Conservation (phyloP, 2,888 invertebrate genomes). For the Galerucella calmariensis region DNA sequence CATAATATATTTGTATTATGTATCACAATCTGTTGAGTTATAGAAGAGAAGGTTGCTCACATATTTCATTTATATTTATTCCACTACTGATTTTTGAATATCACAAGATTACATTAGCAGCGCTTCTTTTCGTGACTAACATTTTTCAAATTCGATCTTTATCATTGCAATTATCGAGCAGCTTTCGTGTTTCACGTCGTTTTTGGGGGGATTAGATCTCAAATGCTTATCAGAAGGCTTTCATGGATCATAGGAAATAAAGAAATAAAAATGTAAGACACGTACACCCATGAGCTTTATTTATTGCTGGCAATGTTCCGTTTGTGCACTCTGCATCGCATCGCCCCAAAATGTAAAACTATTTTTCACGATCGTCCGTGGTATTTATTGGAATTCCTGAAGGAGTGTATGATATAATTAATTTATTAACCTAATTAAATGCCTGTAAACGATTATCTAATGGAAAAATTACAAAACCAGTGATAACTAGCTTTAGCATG, state of each 20-base stretch:
- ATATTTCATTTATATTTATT: no score
- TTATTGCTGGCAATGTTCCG: slow-evolving; percentile 28
- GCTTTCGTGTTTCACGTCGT: no score
- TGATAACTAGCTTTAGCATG: no score
- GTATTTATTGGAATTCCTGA: slow-evolving; percentile 22
- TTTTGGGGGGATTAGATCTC: no score
- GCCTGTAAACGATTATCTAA: background rate
- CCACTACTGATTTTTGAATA: no score
- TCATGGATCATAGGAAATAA: slow-evolving; percentile 30
- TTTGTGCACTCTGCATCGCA: slow-evolving; percentile 26
- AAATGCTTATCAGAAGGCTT: background rate
- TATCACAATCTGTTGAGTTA: no score
- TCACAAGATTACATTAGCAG: no score
- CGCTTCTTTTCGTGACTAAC: background rate
- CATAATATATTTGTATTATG: no score
- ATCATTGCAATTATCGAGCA: background rate
- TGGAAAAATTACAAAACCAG: no score
- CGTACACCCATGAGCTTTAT: slow-evolving; percentile 32
- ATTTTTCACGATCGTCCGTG: slow-evolving; percentile 27
- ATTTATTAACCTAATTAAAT: background rate
- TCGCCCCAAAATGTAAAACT: slow-evolving; percentile 23
- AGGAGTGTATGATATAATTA: background rate
- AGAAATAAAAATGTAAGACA: slow-evolving; percentile 35
- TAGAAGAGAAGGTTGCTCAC: no score
- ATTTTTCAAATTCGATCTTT: background rate